Evolutionary conservation across 2,888 invertebrate genomes (phyloP).

Genomic region (Oscheius sp.): DNA sequence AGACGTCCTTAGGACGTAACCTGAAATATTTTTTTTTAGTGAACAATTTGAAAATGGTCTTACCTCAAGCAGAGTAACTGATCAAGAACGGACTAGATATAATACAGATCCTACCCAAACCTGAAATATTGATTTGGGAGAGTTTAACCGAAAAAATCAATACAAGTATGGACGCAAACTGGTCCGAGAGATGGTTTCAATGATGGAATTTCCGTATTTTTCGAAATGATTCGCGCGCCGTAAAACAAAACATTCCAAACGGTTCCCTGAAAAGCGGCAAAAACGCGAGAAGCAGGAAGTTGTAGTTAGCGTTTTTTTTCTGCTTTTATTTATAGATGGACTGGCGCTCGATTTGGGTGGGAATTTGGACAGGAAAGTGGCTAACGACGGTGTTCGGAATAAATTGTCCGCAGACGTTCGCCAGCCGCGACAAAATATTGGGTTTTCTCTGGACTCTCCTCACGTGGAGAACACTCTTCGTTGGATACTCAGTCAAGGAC

Average conservation of each 20-base stretch:
- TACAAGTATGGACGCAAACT: background rate
- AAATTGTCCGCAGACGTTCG: slow-evolving; percentile 3
- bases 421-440: slow-evolving; percentile 5
- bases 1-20: slow-evolving; percentile 21
- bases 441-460: background rate
- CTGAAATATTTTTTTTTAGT: background rate
- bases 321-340: background rate
- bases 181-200: background rate
- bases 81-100: slow-evolving; percentile 3
- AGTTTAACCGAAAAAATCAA: background rate
- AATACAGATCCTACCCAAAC: slow-evolving; percentile 2
- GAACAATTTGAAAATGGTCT: background rate
- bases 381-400: background rate
- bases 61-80: slow-evolving; percentile 9
- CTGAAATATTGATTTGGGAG: background rate
- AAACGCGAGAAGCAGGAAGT: background rate
- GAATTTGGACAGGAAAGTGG: background rate
- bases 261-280: background rate
- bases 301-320: background rate
- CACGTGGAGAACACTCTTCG: background rate
- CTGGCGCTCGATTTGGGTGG: no score
- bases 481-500: background rate
- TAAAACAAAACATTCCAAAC: no score
- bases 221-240: background rate
- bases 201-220: background rate